A percentile compares a stretch with the other conserved stretches of the same genome.
Conservation (phyloP, 2,888 invertebrate species). For the Eilema caniola region DNA sequence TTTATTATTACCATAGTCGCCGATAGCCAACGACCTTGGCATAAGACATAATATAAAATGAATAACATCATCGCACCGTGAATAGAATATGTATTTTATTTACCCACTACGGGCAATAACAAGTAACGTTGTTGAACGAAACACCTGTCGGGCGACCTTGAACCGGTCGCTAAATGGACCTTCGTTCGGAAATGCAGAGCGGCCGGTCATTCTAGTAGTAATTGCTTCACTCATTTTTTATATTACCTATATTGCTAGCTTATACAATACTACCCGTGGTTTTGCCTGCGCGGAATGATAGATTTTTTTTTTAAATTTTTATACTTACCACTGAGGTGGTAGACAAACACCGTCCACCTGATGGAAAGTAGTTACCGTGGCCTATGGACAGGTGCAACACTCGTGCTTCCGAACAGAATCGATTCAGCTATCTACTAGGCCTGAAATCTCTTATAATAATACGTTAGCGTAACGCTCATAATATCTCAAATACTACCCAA, state of each 20-base stretch:
- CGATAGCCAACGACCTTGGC: conserved; percentile 10
- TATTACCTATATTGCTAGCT: neutral
- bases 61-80: conserved; percentile 6
- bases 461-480: too few species aligned
- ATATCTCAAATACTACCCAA: too few species aligned
- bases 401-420: too few species aligned
- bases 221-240: conserved; percentile 36
- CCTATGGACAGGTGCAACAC: too few species aligned
- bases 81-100: conserved; percentile 12
- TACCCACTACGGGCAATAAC: conserved; percentile 21
- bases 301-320: too few species aligned
- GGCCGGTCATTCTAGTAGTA: conserved; percentile 35
- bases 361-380: too few species aligned
- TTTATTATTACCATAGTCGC: conserved; percentile 1
- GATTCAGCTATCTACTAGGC: too few species aligned
- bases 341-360: too few species aligned
- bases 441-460: too few species aligned
- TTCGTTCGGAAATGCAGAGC: conserved; percentile 48
- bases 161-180: conserved; percentile 35
- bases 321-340: too few species aligned
- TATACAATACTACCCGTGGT: neutral
- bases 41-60: neutral
- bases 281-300: neutral
- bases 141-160: conserved; percentile 51
- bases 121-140: conserved; percentile 15